Conservation (phyloP, 35 echinoderm and acorn worm genomes). For the Amphiura filiformis region DNA sequence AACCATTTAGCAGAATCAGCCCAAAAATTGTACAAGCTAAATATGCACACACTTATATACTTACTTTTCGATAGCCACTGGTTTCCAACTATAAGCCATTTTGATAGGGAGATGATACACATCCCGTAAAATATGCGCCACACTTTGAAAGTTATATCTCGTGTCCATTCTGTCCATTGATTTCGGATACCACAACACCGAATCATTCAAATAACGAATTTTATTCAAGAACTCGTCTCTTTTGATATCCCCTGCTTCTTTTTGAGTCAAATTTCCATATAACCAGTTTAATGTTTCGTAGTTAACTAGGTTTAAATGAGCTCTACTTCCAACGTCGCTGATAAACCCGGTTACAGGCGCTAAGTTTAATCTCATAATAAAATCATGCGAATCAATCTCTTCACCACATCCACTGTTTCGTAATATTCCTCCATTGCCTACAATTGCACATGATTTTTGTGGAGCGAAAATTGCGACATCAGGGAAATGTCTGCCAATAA, state of each 20-base stretch:
- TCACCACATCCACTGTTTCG: slow-evolving; percentile 24
- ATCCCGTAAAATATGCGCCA: not conserved
- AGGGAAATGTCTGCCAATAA: slow-evolving; percentile 6
- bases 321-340: slow-evolving; percentile 13
- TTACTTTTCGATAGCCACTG: slow-evolving; percentile 14
- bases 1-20: no score
- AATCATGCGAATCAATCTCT: slow-evolving; percentile 37
- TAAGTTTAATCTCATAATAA: slow-evolving; percentile 14
- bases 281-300: not conserved
- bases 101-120: not conserved
- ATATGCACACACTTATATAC: no score
- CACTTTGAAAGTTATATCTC: not conserved
- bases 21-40: no score
- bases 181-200: slow-evolving; percentile 14
- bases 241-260: not conserved
- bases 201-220: slow-evolving; percentile 14
- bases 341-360: not conserved
- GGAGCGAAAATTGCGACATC: not conserved
- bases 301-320: slow-evolving; percentile 2
- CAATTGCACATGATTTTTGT: slow-evolving; percentile 20
- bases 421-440: slow-evolving; percentile 17
- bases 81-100: not conserved
- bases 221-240: not conserved
- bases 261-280: not conserved
- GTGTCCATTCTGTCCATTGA: not conserved